Evolutionary conservation across 2,888 invertebrate species (phyloP), one percentile per base, ranked within the genome.

Genomic region (Chaetogeoica ovagalla): DNA sequence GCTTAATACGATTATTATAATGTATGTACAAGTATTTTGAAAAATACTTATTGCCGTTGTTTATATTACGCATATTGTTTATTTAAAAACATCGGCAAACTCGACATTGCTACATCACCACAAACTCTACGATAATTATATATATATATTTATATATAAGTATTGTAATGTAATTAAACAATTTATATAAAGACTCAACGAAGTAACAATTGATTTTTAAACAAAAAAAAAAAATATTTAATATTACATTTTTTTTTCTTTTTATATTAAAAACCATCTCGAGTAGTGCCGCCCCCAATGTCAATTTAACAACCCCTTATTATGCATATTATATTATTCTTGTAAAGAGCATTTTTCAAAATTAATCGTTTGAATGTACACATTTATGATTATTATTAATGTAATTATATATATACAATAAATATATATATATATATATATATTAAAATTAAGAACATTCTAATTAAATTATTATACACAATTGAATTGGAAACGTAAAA

Each of bases 331-430:
- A 30, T 48, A 15, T 48, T 48, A 69, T 77, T 60, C 48, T 60
- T 69, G 17, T 68, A 69, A 69, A 62, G 76, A 77, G 76, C 76
- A 77, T 77, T 52, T 52, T 77, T 77, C 76, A 77, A 77, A 77
- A 77, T 77, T 77, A 77, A 69, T 77, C 60, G n/a, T 77, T 76
- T 66, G 48, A 60, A 77, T 69, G 76, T 77, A 77, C 37, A 60
- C 69, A 77, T 6, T 11, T 69, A 66, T 66, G 55, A 7, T 59
- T 75, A 75, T 59, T 75, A 75, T 75, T 66, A 13, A 66, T 75
- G 65, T 66, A 59, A 57, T 75, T 75, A 66, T 66, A 59, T 19
- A 48, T 59, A 43, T n/a, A n/a, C n/a, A n/a, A n/a, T n/a, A 30
- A 30, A 30, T 30, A 30, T 30, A n/a, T n/a, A n/a, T n/a, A n/a